A percentile compares a stretch with the other conserved stretches of the same genome.
These are phyloP conservation scores for Turritopsis dohrnii DNA, from an alignment of 30 jellyfish, hydroid and myxozoan genomes.

Conservation along the genomic window DNA sequence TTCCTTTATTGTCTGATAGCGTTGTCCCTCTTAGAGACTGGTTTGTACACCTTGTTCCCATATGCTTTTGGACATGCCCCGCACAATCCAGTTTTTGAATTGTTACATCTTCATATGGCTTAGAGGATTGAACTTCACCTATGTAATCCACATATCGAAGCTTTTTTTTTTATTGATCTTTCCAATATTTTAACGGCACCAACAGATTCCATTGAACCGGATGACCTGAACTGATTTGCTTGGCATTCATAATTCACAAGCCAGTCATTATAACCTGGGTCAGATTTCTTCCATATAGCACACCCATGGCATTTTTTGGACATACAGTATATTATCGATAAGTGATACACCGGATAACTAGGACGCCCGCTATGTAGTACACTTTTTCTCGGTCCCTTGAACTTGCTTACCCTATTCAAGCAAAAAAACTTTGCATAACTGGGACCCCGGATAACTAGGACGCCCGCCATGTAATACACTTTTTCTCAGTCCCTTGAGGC, in stretches of 20 bases:
- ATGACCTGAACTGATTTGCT: neutral
- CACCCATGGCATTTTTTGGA: neutral
- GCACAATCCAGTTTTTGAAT: neutral
- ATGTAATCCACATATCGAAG: neutral
- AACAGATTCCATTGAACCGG: conserved; percentile 13
- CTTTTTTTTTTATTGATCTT: neutral
- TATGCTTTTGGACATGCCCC: neutral
- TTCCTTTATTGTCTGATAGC: neutral
- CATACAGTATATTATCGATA: too few species aligned
- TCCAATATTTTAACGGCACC: too few species aligned
- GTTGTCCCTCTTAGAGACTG: neutral
- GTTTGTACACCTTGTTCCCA: neutral
- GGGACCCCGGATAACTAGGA: too few species aligned
- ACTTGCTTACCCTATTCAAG: too few species aligned
- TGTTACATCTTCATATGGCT: neutral
- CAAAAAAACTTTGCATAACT: too few species aligned
- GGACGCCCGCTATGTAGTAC: too few species aligned
- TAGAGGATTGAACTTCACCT: neutral
- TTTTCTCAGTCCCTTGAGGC: too few species aligned
- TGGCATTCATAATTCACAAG: neutral
- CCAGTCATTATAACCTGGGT: neutral
- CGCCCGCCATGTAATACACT: too few species aligned
- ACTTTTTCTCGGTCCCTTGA: too few species aligned
- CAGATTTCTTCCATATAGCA: neutral
- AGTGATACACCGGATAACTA: too few species aligned